phyloP scores from a whole-genome alignment of 2,888 invertebrate genomes.

The Brachyptera putata region DNA sequence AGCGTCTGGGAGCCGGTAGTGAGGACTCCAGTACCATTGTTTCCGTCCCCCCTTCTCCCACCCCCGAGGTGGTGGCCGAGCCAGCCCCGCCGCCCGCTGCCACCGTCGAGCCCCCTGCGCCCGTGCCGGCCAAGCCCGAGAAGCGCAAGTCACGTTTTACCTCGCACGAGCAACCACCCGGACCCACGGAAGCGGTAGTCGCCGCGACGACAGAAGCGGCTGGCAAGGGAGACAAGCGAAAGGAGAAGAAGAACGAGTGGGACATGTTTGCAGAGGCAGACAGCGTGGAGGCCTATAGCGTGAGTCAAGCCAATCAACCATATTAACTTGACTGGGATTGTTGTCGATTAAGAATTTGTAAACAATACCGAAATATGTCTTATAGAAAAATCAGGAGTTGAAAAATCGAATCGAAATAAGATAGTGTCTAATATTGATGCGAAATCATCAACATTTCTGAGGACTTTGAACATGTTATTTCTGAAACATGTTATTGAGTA shows the following conservation, averaged over 20 bases:
- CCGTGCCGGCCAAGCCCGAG: not conserved
- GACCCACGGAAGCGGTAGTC: slow-evolving; percentile 37
- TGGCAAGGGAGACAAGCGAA: slow-evolving; percentile 34
- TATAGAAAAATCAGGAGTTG: no score
- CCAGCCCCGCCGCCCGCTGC: slow-evolving; percentile 1
- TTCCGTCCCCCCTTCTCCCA: slow-evolving; percentile 39
- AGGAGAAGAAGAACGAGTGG: slow-evolving; percentile 62
- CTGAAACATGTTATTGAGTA: no score
- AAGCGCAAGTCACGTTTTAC: slow-evolving; percentile 13
- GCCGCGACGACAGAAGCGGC: slow-evolving; percentile 38
- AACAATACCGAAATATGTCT: no score
- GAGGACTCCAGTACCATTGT: slow-evolving; percentile 51
- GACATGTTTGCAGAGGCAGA: slow-evolving; percentile 93
- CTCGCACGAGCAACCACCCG: not conserved
- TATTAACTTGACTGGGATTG: no score
- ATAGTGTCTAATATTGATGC: no score
- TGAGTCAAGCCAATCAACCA: slow-evolving; percentile 44
- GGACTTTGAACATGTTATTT: no score
- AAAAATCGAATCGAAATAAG: no score
- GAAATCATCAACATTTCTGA: no score
- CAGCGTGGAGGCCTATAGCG: slow-evolving; percentile 71
- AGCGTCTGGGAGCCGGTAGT: slow-evolving; percentile 55
- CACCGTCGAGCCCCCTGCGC: slow-evolving; percentile 32
- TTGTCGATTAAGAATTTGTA: no score
- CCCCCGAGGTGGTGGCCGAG: slow-evolving; percentile 25